Base-by-base conservation (phyloP, 2,888 invertebrate genomes). In the Acrobasis consociella region DNA sequence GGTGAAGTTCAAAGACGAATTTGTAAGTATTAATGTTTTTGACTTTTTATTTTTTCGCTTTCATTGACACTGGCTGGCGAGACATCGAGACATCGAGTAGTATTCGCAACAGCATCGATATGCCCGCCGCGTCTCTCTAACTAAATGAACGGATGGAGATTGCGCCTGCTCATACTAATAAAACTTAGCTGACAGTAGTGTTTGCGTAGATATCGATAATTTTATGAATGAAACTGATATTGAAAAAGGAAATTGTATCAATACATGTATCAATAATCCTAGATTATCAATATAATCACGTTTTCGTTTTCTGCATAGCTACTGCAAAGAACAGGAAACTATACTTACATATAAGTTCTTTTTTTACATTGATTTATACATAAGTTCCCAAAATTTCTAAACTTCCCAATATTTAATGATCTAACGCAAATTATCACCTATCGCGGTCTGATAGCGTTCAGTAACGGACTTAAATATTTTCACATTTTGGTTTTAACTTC, bases 141-240 rank as follows among this genome's bases (percentile, higher is more conserved):
- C n/a, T 82, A 89, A 56, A 91, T 89, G 88, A 90, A 89, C 91
- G 91, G 91, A 91, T 91, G 91, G 76, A 78, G 84, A 80, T 78
- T 78, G 84, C 83, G 76, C 74, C 83, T 88, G 76, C 74, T 83
- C 89, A 89, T 89, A 86, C 86, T 83, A 86, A 89, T 89, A 87
- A 83, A 86, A 85, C 81, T 77, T 80, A 74, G 75, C 79, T 76
- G 76, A 80, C 82, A 79, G 77, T 74, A 74, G 74, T 71, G 74
- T 76, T 72, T 68, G 75, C 75, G 72, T 71, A 74, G 83, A 86
- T 85, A 83, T 82, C 82, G 84, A 85, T 85, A 76, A 78, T 83
- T 53, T 53, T 53, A 37, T 31, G 53, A 53, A 53, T 53, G 31
- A 37, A 53, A 53, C 22, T 37, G 31, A 37, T 13, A 65, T 62